A percentile compares a stretch with the other conserved stretches of the same genome.
Conservation (phyloP, 2,888 invertebrate species). For the Nomada hirtipes region DNA sequence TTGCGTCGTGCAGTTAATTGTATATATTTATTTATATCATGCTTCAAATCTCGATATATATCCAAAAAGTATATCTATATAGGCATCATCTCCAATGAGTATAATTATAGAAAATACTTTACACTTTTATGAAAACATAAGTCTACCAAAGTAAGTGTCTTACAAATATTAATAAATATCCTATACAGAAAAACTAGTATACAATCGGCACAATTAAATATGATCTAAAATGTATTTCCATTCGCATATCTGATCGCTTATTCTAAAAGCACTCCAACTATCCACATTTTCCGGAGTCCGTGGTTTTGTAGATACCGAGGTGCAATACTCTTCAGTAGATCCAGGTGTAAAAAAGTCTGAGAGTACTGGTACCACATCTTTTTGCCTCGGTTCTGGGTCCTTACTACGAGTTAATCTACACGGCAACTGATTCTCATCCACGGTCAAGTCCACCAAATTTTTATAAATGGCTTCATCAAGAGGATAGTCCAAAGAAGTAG, state of each 20-base stretch:
- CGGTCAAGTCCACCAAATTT: slow-evolving; percentile 76
- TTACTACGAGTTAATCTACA: slow-evolving; percentile 75
- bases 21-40: slow-evolving; percentile 50
- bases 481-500: slow-evolving; percentile 77
- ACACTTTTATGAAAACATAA: slow-evolving; percentile 25
- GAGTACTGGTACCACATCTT: slow-evolving; percentile 75
- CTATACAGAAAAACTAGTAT: slow-evolving; percentile 21
- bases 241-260: slow-evolving; percentile 76
- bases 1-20: slow-evolving; percentile 26
- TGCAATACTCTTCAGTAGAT: slow-evolving; percentile 72
- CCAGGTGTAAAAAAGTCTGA: slow-evolving; percentile 78
- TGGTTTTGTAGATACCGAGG: slow-evolving; percentile 65
- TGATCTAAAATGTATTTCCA: slow-evolving; percentile 76
- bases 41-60: slow-evolving; percentile 25
- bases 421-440: slow-evolving; percentile 78
- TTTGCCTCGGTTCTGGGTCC: slow-evolving; percentile 79
- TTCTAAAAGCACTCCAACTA: slow-evolving; percentile 75
- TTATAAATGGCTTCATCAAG: slow-evolving; percentile 77
- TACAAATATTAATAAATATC: slow-evolving; percentile 53
- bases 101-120: slow-evolving; percentile 19
- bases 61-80: slow-evolving; percentile 29
- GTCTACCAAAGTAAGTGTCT: slow-evolving; percentile 50
- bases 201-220: slow-evolving; percentile 25
- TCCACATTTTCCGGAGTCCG: slow-evolving; percentile 68
- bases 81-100: slow-evolving; percentile 15